Evolutionary conservation across 2,113 vertebrate genomes (phyloP), one percentile per base, ranked within the genome.

Genomic region (Charina bottae): DNA sequence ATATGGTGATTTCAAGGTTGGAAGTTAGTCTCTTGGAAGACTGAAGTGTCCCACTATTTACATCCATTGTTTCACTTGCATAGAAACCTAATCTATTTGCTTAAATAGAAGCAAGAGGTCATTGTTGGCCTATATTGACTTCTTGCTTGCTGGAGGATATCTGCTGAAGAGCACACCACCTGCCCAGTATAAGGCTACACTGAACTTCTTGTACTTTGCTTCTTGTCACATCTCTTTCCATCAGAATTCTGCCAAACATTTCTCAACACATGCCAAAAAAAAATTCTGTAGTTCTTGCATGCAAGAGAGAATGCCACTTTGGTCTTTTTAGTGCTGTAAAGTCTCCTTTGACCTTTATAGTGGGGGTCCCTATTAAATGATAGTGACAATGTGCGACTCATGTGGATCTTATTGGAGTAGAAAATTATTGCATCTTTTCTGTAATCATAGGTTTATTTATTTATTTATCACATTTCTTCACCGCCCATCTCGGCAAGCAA

Each of bases 381-480:
- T 83, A 15, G 37, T 55, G 68, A 0, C 0, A 0, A 0, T 26
- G 17, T 2, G 78, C 46, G 6, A 37, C 21, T 93, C 90, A 86
- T 55, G 53, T 53, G 28, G 12, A 46, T 87, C 60, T 85, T 85
- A 42, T 83, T 89, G 46, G 64, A 24, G n/a, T 55, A 4, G 55
- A 49, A 56, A 17, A 78, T 59, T 15, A 49, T 17, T 13, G 19
- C n/a, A 83, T 58, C 54, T n/a, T 19, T 85, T 60, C 92, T 13
- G 68, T 37, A 59, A 53, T 37, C 42, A 60, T 7, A 11, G 23
- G n/a, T n/a, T n/a, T n/a, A n/a, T n/a, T n/a, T n/a, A n/a, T n/a
- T n/a, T n/a, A n/a, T n/a, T n/a, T n/a, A n/a, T n/a, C n/a, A n/a
- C n/a, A n/a, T n/a, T n/a, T n/a, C n/a, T n/a, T n/a, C n/a, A n/a